Conservation (phyloP, 30 jellyfish, hydroid and myxozoan species). For the Nemopilema nomurai region DNA sequence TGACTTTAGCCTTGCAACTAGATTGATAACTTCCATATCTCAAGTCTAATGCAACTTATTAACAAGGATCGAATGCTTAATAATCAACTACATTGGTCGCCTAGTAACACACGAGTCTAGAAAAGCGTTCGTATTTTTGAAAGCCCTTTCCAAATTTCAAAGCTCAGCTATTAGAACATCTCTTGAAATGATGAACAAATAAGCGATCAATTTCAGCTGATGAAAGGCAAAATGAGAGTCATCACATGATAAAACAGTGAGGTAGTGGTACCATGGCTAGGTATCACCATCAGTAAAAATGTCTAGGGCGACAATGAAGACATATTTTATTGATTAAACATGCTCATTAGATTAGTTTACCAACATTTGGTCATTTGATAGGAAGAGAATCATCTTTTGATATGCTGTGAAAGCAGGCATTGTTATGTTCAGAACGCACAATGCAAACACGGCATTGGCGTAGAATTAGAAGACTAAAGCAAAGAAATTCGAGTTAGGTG, state of each 20-base stretch:
- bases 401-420: background rate
- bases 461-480: background rate
- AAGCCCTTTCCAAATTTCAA: background rate
- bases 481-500: background rate
- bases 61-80: background rate
- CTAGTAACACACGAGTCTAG: background rate
- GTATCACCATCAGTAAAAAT: background rate
- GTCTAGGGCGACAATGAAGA: slow-evolving; percentile 1
- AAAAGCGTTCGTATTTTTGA: background rate
- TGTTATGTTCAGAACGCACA: background rate
- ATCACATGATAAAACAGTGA: too few relatives aligned
- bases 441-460: background rate
- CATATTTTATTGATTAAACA: background rate
- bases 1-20: background rate
- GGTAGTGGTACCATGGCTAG: background rate
- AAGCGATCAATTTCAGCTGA: background rate
- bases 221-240: background rate
- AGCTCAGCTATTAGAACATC: background rate
- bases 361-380: slow-evolving; percentile 27
- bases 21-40: background rate
- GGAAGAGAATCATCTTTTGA: background rate
- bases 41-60: background rate
- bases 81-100: background rate
- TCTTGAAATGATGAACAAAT: background rate
- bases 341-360: slow-evolving; percentile 19